Base-by-base conservation (phyloP, 2,888 invertebrate genomes). In the Cheilosia soror region DNA sequence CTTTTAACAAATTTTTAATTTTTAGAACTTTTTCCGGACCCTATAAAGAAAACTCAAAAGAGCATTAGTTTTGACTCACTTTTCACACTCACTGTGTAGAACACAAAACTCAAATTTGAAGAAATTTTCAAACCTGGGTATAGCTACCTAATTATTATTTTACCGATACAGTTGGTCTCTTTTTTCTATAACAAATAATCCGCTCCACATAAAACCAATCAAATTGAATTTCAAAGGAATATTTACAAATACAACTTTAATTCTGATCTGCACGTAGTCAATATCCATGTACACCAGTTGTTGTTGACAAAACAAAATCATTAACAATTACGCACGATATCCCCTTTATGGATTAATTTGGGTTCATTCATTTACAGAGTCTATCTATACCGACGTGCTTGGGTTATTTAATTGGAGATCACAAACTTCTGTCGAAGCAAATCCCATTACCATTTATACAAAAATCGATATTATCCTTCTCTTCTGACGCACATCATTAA, bases 241-340 rank as follows among this genome's bases (percentile, higher is more conserved):
- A 11, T 15, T 7, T 25, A 0, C 9, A 7, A 51, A 13, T 13
- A 5, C 27, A 4, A 27, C 27, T 13, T 51, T 6, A 27, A 29
- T 51, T 51, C 29, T 4, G 51, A 13, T 11, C 27, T n/a, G 63
- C 79, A 79, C 72, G 72, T 72, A 79, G 20, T 27, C 60, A 60
- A 60, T 42, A 40, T 25, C 42, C 60, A 29, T 78, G 69, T 31
- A 66, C 65, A 51, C 58, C 65, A 66, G 71, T 72, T 79, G 78
- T 51, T 51, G 33, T 72, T 72, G 65, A 72, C 79, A 65, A 72
- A 71, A 66, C 58, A 79, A 65, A 65, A 44, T 72, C 72, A 79
- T 79, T 72, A 72, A 37, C 58, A 72, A 79, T 71, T 79, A 79
- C 65, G 40, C 72, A 72, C 42, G 71, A 79, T 58, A 60, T 79